Conservation (phyloP, 2,113 vertebrate genomes). For the Chascanopsetta lugubris region DNA sequence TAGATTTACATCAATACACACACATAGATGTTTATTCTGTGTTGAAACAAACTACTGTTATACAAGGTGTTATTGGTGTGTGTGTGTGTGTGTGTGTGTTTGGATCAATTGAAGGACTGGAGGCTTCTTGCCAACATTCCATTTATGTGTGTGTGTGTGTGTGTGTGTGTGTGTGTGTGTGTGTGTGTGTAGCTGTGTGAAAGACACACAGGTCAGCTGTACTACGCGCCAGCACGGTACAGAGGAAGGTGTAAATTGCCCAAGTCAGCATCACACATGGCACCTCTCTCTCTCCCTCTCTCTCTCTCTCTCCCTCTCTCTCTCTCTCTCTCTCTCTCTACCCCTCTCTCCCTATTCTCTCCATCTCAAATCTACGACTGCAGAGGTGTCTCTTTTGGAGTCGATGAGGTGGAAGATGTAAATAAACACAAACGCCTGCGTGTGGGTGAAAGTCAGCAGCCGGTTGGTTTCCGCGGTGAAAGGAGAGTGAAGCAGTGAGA, state of each 20-base stretch:
- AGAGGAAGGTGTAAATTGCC: slow-evolving; percentile 51
- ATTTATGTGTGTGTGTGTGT: slow-evolving; percentile 30
- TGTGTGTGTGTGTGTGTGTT: background rate
- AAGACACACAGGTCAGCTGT: slow-evolving; percentile 43
- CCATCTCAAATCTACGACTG: too few relatives aligned
- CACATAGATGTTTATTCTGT: slow-evolving; percentile 5
- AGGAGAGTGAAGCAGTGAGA: too few relatives aligned
- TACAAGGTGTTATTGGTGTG: slow-evolving; percentile 38
- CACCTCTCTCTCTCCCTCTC: slow-evolving; percentile 7
- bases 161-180: background rate
- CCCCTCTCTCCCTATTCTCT: background rate
- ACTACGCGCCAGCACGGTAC: slow-evolving; percentile 31
- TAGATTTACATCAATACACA: slow-evolving; percentile 23
- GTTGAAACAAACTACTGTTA: slow-evolving; percentile 45
- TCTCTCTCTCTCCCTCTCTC: slow-evolving; percentile 3
- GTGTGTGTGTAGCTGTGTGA: background rate
- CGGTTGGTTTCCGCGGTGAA: too few relatives aligned
- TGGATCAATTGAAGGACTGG: slow-evolving; percentile 34
- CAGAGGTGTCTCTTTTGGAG: background rate
- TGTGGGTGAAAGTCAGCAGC: too few relatives aligned
- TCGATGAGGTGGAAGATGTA: background rate
- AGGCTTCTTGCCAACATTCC: slow-evolving; percentile 43
- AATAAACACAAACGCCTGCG: too few relatives aligned
- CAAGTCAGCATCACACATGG: slow-evolving; percentile 51
- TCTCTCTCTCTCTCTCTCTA: slow-evolving; percentile 8